Evolutionary conservation across 2,797 vertebrate genomes (phyloP), one percentile per base, ranked within the genome.

Genomic region (Siniperca scherzeri): DNA sequence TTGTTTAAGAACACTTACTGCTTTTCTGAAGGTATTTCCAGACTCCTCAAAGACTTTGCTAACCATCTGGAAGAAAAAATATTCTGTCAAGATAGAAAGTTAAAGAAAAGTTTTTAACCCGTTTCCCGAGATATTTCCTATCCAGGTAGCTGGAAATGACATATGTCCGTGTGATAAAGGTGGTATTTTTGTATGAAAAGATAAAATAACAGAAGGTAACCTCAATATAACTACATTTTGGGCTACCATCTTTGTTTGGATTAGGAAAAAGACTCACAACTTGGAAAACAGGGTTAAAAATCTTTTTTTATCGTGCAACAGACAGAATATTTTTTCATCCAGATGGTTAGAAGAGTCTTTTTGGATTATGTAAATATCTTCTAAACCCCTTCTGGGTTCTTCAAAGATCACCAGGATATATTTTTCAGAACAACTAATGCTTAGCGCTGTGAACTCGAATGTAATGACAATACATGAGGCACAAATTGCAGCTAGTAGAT

Each of bases 311-410:
- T 61, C 10, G 4, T 22, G 22, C 33, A 38, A 38, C 21, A 61
- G 61, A 64, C 13, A 17, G 71, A 65, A 55, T 55, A 64, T 33
- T 22, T 52, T 55, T 52, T 48, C 21, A 65, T 55, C 38, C 40
- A 22, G 25, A 22, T 27, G 17, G n/a, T 40, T 64, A 5, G 6
- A 62, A 36, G 46, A 50, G 30, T 27, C 22, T 52, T 61, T 25
- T 9, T 46, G 17, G 36, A 77, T 52, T 61, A n/a, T 70, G 17
- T 38, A 25, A 57, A 50, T 50, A 68, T 17, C 22, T 55, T 53
- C 33, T 19, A 3, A 76, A 22, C 36, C 12, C 33, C n/a, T 13
- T 40, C 52, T 50, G 6, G 42, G 42, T n/a, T 71, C 11, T 14
- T 71, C 13, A 40, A 17, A 56, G 52, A 70, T 17, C 36, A 4